These are phyloP conservation scores for Nixonia krombeini DNA, from an alignment of 1,140 invertebrate genomes.

Conservation along the genomic window DNA sequence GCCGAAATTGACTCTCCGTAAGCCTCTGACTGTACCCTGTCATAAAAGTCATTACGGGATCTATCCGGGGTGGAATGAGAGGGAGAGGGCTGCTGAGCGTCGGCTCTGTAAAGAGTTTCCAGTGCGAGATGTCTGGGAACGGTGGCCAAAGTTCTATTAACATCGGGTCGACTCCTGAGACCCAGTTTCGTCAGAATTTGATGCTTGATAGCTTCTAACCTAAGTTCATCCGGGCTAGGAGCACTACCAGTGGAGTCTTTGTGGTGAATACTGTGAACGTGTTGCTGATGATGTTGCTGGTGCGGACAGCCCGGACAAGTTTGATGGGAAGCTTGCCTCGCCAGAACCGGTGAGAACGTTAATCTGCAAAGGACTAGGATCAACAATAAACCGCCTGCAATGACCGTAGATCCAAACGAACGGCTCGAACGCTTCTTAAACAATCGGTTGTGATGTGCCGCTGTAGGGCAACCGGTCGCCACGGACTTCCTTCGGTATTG, in stretches of 20 bases:
- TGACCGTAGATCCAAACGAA: neutral
- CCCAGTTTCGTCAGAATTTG: slow-evolving; percentile 84
- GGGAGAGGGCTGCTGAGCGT: slow-evolving; percentile 64
- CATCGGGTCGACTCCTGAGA: slow-evolving; percentile 78
- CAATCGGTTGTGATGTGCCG: neutral
- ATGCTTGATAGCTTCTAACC: slow-evolving; percentile 82
- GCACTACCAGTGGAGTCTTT: slow-evolving; percentile 37
- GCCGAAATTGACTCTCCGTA: too few species aligned
- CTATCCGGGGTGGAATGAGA: slow-evolving; percentile 19
- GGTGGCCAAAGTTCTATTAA: slow-evolving; percentile 75
- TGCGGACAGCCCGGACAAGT: slow-evolving; percentile 68
- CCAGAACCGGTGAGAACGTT: slow-evolving; percentile 33
- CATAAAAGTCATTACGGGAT: slow-evolving; percentile 30
- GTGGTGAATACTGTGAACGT: slow-evolving; percentile 54
- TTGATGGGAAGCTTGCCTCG: slow-evolving; percentile 57
- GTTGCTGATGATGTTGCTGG: slow-evolving; percentile 53
- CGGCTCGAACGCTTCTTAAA: neutral
- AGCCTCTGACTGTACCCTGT: slow-evolving; percentile 26
- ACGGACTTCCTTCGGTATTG: neutral
- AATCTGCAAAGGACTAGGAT: slow-evolving; percentile 52
- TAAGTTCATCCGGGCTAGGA: slow-evolving; percentile 72
- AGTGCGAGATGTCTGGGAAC: slow-evolving; percentile 78
- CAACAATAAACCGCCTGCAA: slow-evolving; percentile 30
- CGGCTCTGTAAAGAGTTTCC: slow-evolving; percentile 79
- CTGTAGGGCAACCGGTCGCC: slow-evolving; percentile 5